Evolutionary conservation across 1,140 invertebrate species (phyloP), one percentile per base, ranked within the genome.

Genomic region (Thaumetopoea pityocampa): DNA sequence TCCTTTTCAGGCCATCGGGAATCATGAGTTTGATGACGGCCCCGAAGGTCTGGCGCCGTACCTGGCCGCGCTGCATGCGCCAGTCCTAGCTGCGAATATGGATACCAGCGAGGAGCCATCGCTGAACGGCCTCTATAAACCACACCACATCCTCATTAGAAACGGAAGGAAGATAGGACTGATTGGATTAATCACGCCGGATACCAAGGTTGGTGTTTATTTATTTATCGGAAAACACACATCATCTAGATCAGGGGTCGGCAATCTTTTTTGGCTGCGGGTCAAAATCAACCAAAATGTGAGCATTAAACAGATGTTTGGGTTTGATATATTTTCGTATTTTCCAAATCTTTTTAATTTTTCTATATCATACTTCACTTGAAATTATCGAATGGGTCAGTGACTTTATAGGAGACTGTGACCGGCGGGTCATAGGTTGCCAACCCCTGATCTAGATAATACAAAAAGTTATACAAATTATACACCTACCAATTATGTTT

Each of bases 1-100:
- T 29, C 11, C 19, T 41, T 4, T 57, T 53, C 57, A 95, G 93
- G 91, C 92, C 0, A 72, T 96, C 5, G 95, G 95, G 2, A 97
- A 97, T 65, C 95, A 97, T 52, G 95, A 97, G 61, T 97, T 97
- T 62, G 95, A 96, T 63, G 88, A 94, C 58, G 89, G 89, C 0
- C 87, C 95, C 0, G 87, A 78, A 32, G 94, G 93, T 0, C 50
- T 95, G 0, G 88, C 92, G 0, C 92, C 93, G 0, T 96, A 95
- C 70, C 58, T 96, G 1, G 69, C 87, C 48, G 85, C 82, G 2
- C 65, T 94, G 1, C 86, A 89, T 2, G 89, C 90, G 0, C 91
- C 91, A 0, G 87, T 95, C 4, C 57, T 96, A 1, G 90, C 90
- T 2, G 88, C 91, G 3, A 96, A 96, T 62, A 91, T 96, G 60